Evolutionary conservation across 2,113 vertebrate genomes (phyloP), one percentile per base, ranked within the genome.

Genomic region (Dissostichus mawsoni): DNA sequence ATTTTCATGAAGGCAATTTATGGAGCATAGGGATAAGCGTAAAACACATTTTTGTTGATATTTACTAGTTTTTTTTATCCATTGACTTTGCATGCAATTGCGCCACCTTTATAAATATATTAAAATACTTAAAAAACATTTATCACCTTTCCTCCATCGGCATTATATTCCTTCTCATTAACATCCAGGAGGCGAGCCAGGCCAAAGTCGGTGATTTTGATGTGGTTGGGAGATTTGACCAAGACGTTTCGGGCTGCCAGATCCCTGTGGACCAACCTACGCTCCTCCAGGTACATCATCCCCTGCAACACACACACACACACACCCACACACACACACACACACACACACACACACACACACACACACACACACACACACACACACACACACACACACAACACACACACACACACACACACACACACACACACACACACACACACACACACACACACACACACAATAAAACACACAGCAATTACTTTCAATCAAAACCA

Each of bases 191-290:
- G 96, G 0, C 98, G 96, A 53, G 98, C 97, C 80, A 99, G 88
- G 55, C 98, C 98, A 0, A 99, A 99, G 91, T 99, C 98, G 0
- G 98, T 99, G 93, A 99, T 99, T 94, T 98, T 99, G 92, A 99
- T 98, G 16, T 99, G 98, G 88, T 98, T 99, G 80, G 98, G 97
- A 2, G 98, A 99, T 87, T 99, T 99, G 57, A 99, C 98, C 88
- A 99, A 91, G 62, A 99, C 98, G 11, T 99, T 99, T 1, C 98
- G 95, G 17, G 98, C 98, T 45, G 98, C 98, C 84, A 99, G 85
- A 87, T 99, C 98, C 41, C 98, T 94, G 93, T 99, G 98, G 59
- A 99, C 98, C 47, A 99, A 94, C 45, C 98, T 93, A 20, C 98
- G 95, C 90, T 99, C 98, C 87, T 99, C 98, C 75, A 99, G 92